Evolutionary conservation across 2,888 invertebrate species (phyloP).

Genomic region (Diogma glabrata): DNA sequence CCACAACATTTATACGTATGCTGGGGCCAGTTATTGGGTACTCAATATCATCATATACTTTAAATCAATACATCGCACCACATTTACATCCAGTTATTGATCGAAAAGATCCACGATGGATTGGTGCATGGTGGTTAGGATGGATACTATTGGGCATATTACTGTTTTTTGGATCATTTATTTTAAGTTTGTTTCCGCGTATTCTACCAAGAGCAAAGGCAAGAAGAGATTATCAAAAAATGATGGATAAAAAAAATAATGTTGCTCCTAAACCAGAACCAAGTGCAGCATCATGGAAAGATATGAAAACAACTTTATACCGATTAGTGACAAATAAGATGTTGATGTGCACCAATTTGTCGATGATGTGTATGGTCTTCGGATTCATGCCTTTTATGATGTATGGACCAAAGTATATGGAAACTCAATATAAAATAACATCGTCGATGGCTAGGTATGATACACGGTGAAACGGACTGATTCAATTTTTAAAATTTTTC

Average conservation of each 20-base stretch:
- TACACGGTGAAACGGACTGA: too few relatives aligned
- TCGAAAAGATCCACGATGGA: conserved; percentile 52
- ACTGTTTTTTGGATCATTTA: conserved; percentile 46
- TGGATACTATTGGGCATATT: conserved; percentile 42
- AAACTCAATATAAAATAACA: not conserved
- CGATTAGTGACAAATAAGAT: conserved; percentile 51
- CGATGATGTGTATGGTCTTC: conserved; percentile 30
- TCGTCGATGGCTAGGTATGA: not conserved
- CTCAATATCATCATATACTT: conserved; percentile 34
- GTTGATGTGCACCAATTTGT: conserved; percentile 51
- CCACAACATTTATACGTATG: conserved; percentile 34
- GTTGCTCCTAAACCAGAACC: too few relatives aligned
- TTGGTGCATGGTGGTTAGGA: conserved; percentile 68
- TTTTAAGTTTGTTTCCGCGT: conserved; percentile 54
- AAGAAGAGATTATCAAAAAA: too few relatives aligned
- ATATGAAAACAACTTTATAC: conserved; percentile 45
- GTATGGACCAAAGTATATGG: not conserved
- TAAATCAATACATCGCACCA: conserved; percentile 49
- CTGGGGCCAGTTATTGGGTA: conserved; percentile 47
- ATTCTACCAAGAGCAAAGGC: conserved; percentile 45
- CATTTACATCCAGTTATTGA: conserved; percentile 45
- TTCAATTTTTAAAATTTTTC: too few relatives aligned
- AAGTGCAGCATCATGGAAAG: conserved; percentile 30
- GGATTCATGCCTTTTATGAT: not conserved
- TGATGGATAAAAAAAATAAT: too few relatives aligned